A percentile compares a stretch with the other conserved stretches of the same genome.
Evolutionary conservation across 2,113 vertebrate genomes (phyloP).

Genomic region (Hirundichthys speculiger): DNA sequence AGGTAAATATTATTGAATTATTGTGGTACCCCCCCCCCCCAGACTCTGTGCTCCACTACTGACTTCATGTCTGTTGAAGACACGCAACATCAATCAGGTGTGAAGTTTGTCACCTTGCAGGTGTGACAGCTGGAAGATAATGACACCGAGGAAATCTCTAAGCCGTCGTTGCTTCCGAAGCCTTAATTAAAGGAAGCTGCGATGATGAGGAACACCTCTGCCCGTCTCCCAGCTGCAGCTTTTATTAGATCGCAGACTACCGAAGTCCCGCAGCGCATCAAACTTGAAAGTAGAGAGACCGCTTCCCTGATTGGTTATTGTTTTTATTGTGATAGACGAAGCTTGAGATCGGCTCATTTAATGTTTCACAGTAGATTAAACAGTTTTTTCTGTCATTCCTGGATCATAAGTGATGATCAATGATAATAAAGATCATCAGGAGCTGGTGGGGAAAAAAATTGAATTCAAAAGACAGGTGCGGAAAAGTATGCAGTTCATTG

Average conservation of each 20-base stretch:
- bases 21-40: too few relatives aligned
- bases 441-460: not conserved
- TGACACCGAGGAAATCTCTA: conserved; percentile 8
- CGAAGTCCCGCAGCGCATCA: not conserved
- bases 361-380: not conserved
- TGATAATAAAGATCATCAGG: not conserved
- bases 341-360: not conserved
- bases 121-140: not conserved
- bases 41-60: too few relatives aligned
- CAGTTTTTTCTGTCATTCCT: not conserved
- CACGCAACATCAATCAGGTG: not conserved
- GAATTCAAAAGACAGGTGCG: too few relatives aligned
- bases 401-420: too few relatives aligned
- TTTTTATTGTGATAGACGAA: too few relatives aligned
- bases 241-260: conserved; percentile 16
- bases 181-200: conserved; percentile 30
- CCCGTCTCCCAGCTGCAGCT: conserved; percentile 6
- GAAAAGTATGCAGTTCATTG: too few relatives aligned
- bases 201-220: conserved; percentile 9
- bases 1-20: too few relatives aligned
- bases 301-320: not conserved
- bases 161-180: not conserved
- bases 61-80: not conserved
- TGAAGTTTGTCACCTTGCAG: not conserved
- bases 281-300: not conserved